A percentile compares a stretch with the other conserved stretches of the same genome.
Conservation (phyloP, 2,113 vertebrate species). For the Coreoperca whiteheadi region DNA sequence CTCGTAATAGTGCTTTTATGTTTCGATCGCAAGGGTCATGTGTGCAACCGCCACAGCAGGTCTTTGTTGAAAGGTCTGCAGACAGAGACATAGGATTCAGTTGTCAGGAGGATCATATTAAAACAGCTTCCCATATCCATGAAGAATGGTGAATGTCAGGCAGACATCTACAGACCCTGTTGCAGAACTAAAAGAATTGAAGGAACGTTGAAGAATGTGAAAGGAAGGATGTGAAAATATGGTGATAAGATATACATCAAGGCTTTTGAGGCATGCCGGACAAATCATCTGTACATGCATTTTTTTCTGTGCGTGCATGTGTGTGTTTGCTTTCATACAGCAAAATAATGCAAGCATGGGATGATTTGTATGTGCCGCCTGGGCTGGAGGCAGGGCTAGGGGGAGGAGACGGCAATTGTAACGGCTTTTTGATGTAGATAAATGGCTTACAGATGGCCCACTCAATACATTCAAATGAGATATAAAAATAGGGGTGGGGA, state of each 20-base stretch:
- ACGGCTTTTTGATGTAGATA: conserved; percentile 85
- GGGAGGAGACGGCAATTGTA: conserved; percentile 74
- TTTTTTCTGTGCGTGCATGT: conserved; percentile 21
- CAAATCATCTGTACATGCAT: background rate
- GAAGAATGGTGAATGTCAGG: conserved; percentile 38
- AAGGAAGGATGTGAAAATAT: conserved; percentile 3
- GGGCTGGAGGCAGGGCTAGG: conserved; percentile 60
- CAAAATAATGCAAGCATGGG: conserved; percentile 56
- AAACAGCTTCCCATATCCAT: conserved; percentile 55
- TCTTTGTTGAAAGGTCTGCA: conserved; percentile 62
- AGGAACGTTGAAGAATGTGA: background rate
- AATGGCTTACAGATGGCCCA: conserved; percentile 87
- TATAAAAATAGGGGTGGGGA: conserved; percentile 76
- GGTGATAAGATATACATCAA: background rate
- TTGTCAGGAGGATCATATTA: conserved; percentile 67
- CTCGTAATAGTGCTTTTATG: conserved; percentile 78
- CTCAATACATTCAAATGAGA: conserved; percentile 86
- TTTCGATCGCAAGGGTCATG: conserved; percentile 72
- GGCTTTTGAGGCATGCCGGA: conserved; percentile 1
- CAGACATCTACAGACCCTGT: conserved; percentile 11
- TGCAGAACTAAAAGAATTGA: conserved; percentile 16
- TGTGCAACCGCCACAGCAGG: conserved; percentile 59
- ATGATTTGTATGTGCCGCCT: conserved; percentile 58
- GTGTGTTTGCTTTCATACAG: conserved; percentile 30
- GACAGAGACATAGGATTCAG: conserved; percentile 60